A percentile compares a stretch with the other conserved stretches of the same genome.
These are phyloP conservation scores for Liposcelis brunnea DNA, from an alignment of 2,888 invertebrate species.

Conservation along the genomic window DNA sequence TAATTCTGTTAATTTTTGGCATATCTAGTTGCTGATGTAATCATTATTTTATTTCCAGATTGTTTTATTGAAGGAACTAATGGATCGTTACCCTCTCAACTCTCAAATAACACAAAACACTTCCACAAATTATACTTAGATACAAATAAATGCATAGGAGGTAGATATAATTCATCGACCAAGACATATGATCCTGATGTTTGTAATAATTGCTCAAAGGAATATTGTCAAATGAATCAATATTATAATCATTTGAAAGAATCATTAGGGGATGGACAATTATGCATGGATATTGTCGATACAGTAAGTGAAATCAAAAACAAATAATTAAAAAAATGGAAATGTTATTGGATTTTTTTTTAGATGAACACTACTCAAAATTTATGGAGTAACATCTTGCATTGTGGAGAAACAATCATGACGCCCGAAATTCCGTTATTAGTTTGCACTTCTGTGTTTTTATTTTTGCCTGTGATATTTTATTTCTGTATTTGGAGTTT, in stretches of 20 bases:
- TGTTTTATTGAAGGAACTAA: constrained; percentile 34
- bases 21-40: constrained; percentile 26
- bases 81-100: constrained; percentile 24
- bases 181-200: constrained; percentile 18
- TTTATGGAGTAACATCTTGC: constrained; percentile 39
- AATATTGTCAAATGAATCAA: constrained; percentile 35
- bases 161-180: constrained; percentile 11
- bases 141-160: constrained; percentile 17
- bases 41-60: constrained; percentile 28
- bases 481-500: constrained; percentile 31
- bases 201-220: constrained; percentile 36
- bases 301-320: constrained; percentile 30
- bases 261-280: constrained; percentile 36
- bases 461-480: constrained; percentile 36
- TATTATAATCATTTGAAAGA: constrained; percentile 40
- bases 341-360: constrained; percentile 20
- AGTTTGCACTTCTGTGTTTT: constrained; percentile 32
- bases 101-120: constrained; percentile 32
- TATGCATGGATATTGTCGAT: constrained; percentile 52
- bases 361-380: constrained; percentile 48
- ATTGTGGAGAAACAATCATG: constrained; percentile 37
- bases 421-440: constrained; percentile 39
- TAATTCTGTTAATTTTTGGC: constrained; percentile 10
- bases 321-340: constrained; percentile 1
- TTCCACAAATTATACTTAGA: constrained; percentile 23